phyloP scores from a whole-genome alignment of 2,113 vertebrate species.

The Furnarius figulus region DNA sequence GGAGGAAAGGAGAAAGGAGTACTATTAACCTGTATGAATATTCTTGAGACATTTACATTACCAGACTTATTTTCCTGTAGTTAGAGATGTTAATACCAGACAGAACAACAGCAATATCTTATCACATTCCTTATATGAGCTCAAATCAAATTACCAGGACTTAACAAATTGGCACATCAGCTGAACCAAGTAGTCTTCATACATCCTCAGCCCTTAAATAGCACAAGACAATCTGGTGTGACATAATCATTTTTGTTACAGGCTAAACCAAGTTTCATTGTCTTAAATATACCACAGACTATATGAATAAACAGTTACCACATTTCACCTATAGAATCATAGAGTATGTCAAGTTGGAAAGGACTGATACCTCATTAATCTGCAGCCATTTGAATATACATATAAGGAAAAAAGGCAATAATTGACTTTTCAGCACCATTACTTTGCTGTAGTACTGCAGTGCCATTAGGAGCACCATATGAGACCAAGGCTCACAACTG shows the following conservation, averaged over 20 bases:
- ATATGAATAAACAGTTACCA: not conserved
- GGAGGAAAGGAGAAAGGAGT: not conserved
- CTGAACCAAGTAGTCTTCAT: not conserved
- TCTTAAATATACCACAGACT: not conserved
- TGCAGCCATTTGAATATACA: not conserved
- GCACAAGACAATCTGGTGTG: not conserved
- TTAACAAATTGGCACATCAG: not conserved
- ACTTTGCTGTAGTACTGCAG: not conserved
- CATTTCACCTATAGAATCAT: not conserved
- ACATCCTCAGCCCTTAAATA: not conserved
- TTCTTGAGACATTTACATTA: not conserved
- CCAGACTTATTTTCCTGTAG: not conserved
- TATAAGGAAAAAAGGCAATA: not conserved
- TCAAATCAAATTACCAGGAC: not conserved
- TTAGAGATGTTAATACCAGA: not conserved
- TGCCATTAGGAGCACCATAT: not conserved
- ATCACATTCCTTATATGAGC: not conserved
- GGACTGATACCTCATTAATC: not conserved
- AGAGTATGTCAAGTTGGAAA: not conserved
- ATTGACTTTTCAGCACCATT: not conserved
- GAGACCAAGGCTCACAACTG: not conserved
- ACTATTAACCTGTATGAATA: not conserved
- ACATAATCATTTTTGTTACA: not conserved
- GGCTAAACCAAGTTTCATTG: not conserved
- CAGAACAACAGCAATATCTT: not conserved